Conservation (phyloP, 2,113 vertebrate genomes). For the Gymnobelideus leadbeateri region DNA sequence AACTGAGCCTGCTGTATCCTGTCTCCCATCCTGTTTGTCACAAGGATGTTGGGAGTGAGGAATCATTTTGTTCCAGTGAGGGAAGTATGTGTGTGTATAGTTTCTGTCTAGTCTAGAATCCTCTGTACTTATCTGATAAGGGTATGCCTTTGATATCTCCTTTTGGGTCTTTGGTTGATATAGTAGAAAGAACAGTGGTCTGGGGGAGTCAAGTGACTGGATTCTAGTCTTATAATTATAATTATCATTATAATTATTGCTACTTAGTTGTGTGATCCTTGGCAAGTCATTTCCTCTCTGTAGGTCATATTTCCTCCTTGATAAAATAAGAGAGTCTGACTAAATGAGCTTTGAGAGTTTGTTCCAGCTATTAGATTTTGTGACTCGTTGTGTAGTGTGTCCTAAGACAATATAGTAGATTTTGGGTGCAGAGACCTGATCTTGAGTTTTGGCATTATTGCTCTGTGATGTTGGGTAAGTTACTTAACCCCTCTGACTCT, state of each 20-base stretch:
- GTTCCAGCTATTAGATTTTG: not conserved
- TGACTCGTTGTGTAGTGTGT: not conserved
- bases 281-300: not conserved
- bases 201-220: not conserved
- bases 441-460: not conserved
- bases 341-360: not conserved
- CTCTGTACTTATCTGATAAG: not conserved
- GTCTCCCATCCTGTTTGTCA: slow-evolving; percentile 85
- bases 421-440: not conserved
- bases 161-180: not conserved
- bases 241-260: too few species aligned
- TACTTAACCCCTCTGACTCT: not conserved
- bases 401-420: not conserved
- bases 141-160: not conserved
- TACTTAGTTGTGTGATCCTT: not conserved
- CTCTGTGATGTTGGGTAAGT: not conserved
- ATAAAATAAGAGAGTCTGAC: not conserved
- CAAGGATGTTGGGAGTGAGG: slow-evolving; percentile 67
- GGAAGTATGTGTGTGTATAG: not conserved
- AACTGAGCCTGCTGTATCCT: slow-evolving; percentile 81
- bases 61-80: slow-evolving; percentile 61
- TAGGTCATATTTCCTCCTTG: not conserved
- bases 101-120: not conserved
- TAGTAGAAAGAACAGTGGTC: not conserved
- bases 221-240: not conserved